Percentiles rank a stretch among this genome's conserved stretches.
phyloP scores from a whole-genome alignment of 2,113 vertebrate species.

The Octodon degus region DNA sequence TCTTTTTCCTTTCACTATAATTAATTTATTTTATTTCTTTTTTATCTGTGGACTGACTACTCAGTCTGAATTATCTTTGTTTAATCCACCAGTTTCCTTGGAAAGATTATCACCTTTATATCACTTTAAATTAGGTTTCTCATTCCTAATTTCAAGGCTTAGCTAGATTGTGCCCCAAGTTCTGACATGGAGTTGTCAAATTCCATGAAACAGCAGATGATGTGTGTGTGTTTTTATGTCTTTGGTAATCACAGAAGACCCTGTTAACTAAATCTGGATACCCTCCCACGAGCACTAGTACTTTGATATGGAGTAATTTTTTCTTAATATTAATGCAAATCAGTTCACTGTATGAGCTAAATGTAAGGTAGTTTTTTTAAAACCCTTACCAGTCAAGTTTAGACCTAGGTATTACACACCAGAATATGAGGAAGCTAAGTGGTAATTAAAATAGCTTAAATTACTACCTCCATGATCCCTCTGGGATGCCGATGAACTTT shows the following conservation, averaged over 20 bases:
- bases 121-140: slow-evolving; percentile 61
- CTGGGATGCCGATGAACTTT: neutral
- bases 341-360: neutral
- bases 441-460: neutral
- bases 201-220: slow-evolving; percentile 55
- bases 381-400: neutral
- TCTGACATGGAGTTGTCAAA: slow-evolving; percentile 56
- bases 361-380: neutral
- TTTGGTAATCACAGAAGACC: slow-evolving; percentile 43
- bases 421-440: neutral
- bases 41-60: slow-evolving; percentile 19
- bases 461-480: neutral
- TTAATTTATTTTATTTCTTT: neutral
- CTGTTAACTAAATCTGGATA: slow-evolving; percentile 43
- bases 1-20: neutral
- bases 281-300: neutral
- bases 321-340: neutral
- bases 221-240: slow-evolving; percentile 40
- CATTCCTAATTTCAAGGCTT: slow-evolving; percentile 51
- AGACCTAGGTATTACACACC: neutral
- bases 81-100: slow-evolving; percentile 57
- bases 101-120: slow-evolving; percentile 69
- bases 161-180: slow-evolving; percentile 48
- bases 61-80: slow-evolving; percentile 47
- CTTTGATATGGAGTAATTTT: slow-evolving; percentile 1